Conservation (phyloP, 1,140 invertebrate genomes). For the Potamilus streckersoni region DNA sequence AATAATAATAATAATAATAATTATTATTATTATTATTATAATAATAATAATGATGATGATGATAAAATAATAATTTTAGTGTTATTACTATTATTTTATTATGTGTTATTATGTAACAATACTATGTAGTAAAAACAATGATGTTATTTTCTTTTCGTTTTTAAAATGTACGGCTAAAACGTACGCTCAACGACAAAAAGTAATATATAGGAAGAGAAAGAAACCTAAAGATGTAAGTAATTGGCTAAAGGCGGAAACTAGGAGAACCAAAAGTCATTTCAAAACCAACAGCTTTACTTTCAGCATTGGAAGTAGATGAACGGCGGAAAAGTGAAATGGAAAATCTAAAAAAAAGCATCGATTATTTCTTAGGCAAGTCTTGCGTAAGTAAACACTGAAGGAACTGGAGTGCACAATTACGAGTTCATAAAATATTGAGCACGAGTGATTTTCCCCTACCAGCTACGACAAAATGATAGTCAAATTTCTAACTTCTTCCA, state of each 20-base stretch:
- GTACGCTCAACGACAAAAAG: not conserved
- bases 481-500: too few species aligned
- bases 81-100: too few species aligned
- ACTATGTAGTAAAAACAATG: too few species aligned
- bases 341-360: not conserved
- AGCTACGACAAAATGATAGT: too few species aligned
- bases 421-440: not conserved
- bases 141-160: too few species aligned
- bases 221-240: constrained; percentile 3
- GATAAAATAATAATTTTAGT: too few species aligned
- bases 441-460: not conserved
- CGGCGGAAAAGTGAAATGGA: not conserved
- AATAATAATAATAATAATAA: too few species aligned
- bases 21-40: too few species aligned
- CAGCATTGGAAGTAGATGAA: not conserved
- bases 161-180: constrained; percentile 3
- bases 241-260: constrained; percentile 10
- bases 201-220: constrained; percentile 9
- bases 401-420: too few species aligned
- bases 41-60: too few species aligned
- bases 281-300: not conserved
- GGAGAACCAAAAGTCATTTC: not conserved
- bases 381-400: not conserved
- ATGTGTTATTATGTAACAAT: too few species aligned
- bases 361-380: not conserved